Conservation (phyloP, 2,113 vertebrate genomes). For the Ailuropoda melanoleuca region DNA sequence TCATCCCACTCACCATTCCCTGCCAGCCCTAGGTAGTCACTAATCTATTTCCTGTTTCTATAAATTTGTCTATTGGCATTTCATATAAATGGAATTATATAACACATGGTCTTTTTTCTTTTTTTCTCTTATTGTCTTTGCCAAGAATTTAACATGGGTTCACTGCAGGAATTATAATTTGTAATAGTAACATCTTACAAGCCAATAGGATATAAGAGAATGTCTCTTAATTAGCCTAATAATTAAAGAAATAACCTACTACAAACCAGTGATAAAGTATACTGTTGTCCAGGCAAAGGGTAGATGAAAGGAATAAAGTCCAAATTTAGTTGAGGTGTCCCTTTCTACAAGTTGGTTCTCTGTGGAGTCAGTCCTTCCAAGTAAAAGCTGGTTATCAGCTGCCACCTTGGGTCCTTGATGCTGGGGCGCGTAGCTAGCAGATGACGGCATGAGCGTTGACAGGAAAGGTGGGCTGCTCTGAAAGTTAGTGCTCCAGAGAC, state of each 20-base stretch:
- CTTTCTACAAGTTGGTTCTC: background rate
- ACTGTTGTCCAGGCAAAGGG: background rate
- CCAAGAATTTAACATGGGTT: background rate
- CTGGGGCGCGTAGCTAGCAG: background rate
- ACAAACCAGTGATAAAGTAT: background rate
- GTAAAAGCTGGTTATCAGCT: background rate
- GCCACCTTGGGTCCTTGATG: background rate
- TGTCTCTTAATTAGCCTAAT: background rate
- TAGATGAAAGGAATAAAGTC: background rate
- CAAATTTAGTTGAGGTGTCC: background rate
- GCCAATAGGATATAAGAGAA: background rate
- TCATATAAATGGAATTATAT: background rate
- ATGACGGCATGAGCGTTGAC: background rate
- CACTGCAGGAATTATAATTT: background rate
- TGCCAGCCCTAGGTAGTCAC: background rate
- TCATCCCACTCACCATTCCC: background rate
- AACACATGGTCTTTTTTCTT: background rate
- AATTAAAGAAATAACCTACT: background rate
- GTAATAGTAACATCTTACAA: background rate
- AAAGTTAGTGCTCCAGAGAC: too few relatives aligned
- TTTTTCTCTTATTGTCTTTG: background rate
- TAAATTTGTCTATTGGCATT: background rate
- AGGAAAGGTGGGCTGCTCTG: background rate
- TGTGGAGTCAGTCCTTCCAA: background rate
- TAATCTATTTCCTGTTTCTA: background rate